Conservation (phyloP, 2,888 invertebrate species). For the Gymnocheta viridis region DNA sequence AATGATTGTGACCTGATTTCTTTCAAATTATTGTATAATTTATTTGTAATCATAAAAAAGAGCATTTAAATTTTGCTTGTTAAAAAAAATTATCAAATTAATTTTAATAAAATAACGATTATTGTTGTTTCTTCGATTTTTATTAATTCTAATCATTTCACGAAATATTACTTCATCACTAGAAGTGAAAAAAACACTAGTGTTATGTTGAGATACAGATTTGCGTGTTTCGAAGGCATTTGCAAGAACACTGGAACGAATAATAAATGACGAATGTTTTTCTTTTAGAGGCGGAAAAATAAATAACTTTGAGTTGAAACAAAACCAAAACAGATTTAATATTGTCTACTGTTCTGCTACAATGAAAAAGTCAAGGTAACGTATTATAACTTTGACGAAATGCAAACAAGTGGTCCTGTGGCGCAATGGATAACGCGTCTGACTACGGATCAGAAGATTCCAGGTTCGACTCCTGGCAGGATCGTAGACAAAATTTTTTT, state of each 20-base stretch:
- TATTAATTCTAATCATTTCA: constrained; percentile 26
- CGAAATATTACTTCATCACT: constrained; percentile 27
- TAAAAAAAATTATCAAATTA: constrained; percentile 49
- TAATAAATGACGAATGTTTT: background rate
- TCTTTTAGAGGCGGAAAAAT: too few relatives aligned
- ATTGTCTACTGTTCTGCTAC: too few relatives aligned
- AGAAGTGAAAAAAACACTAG: background rate
- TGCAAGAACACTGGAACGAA: background rate
- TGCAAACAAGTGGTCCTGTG: constrained; percentile 83
- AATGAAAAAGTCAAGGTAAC: too few relatives aligned
- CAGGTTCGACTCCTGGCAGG: constrained; percentile 83
- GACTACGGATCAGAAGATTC: constrained; percentile 83
- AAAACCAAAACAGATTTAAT: too few relatives aligned
- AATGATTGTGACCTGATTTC: constrained; percentile 68
- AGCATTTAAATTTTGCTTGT: constrained; percentile 40
- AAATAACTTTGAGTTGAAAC: too few relatives aligned
- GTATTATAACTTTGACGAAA: too few relatives aligned
- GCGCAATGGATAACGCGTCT: constrained; percentile 83
- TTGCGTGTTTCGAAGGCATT: constrained; percentile 1
- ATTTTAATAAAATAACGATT: constrained; percentile 51
- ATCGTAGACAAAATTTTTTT: too few relatives aligned
- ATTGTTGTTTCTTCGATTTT: background rate
- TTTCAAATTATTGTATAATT: constrained; percentile 55
- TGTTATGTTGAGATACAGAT: background rate
- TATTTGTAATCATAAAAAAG: constrained; percentile 23